Evolutionary conservation across 2,888 invertebrate genomes (phyloP), one percentile per base, ranked within the genome.

Genomic region (Acutogordius australiensis): DNA sequence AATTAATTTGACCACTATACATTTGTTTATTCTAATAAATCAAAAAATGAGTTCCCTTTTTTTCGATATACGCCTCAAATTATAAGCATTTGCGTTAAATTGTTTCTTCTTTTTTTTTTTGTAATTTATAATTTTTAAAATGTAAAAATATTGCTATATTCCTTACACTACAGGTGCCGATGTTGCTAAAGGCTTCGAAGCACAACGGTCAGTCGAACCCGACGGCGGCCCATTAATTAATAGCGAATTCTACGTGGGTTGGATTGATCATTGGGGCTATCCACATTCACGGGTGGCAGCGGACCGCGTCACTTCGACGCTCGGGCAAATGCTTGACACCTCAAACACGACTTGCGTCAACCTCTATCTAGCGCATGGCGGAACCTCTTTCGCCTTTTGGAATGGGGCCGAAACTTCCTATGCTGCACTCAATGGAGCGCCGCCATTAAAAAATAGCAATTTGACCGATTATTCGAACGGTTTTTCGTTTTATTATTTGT

Each of bases 251-350:
- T 90, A 88, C 73, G 79, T 84, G 0, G 88, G 88, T 1, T 90
- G 88, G 88, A 70, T 88, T 61, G 82, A 84, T 0, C 81, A 84
- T 68, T 90, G 88, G 88, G 79, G 80, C 45, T 78, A 80, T 66
- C 67, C 70, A 0, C 77, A 30, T 23, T 51, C 51, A 4, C 51
- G 8, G 23, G 76, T 77, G 0, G 65, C 67, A 26, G 74, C 77
- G 0, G 66, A 68, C 0, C 62, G 45, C 0, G 76, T 84, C 18
- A 73, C 77, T 0, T 65, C 67, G 1, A 76, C 78, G 0, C 71
- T 75, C 28, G 74, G 75, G 1, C 68, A 74, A 1, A 78, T 81
- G 75, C 67, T 81, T 1, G 70, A 51, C 23, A n/a, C 51, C 8
- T 8, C 51, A 4, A 51, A 51, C 23, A 4, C n/a, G 23, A 51